Conservation (phyloP, 1,140 invertebrate genomes). For the Neotoxoptera formosana region DNA sequence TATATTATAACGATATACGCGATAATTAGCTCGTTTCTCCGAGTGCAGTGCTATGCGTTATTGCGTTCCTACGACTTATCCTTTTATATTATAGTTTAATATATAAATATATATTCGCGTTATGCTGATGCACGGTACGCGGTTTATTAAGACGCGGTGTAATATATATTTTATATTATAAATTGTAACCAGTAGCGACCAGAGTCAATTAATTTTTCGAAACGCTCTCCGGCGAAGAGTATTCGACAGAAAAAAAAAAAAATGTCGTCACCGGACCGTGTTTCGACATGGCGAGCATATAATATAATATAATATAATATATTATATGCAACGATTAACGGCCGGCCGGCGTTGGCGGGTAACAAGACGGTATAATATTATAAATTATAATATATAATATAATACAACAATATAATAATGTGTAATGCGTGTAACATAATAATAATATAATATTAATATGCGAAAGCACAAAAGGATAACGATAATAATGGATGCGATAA, state of each 20-base stretch:
- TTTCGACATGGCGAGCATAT: conserved; percentile 4
- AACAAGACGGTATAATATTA: not conserved
- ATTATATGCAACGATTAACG: not conserved
- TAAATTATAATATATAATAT: too few species aligned
- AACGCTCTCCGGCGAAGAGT: not conserved
- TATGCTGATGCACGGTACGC: not conserved
- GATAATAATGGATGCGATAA: not conserved
- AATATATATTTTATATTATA: not conserved
- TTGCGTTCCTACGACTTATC: not conserved
- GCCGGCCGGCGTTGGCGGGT: not conserved
- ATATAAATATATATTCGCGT: not conserved
- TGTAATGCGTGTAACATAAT: not conserved
- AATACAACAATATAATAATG: too few species aligned
- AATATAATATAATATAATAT: too few species aligned
- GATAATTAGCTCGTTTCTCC: not conserved
- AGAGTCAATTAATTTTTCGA: not conserved
- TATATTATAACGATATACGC: not conserved
- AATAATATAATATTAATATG: not conserved
- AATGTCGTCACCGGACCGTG: not conserved
- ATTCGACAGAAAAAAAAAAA: not conserved
- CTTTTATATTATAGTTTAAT: not conserved
- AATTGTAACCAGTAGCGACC: not conserved
- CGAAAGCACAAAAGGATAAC: not conserved
- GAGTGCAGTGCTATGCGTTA: not conserved
- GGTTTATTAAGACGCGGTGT: not conserved